Base-by-base conservation (phyloP, 1,140 invertebrate species). In the Glossosoma conforme region DNA sequence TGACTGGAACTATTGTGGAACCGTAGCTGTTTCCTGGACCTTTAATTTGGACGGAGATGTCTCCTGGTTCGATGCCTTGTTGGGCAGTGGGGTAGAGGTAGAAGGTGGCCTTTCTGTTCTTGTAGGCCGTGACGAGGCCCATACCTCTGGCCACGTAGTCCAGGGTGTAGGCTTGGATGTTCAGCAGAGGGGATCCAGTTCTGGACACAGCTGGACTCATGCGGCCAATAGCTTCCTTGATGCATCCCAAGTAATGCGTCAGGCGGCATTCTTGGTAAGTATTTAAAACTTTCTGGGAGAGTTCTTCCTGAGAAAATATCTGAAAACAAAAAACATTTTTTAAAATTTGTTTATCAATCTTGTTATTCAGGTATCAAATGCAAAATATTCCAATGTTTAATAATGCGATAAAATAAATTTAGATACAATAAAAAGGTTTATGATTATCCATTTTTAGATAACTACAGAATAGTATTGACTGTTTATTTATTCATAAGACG, bases 71-170 rank as follows among this genome's bases (percentile, higher is more conserved):
- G 15, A 74, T 47, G 18, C 65, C 63, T 63, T 74, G 73, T 60
- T 75, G 71, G 35, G 67, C 63, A 11, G 71, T 70, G 9, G 72
- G 70, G 49, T 75, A 76, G 43, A 77, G 61, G 60, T 73, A 76
- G 56, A 76, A 77, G 37, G 64, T 62, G 33, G 67, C 60, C 65
- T 73, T 74, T 45, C 69, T 68, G 40, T 75, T 68, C 40, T 73
- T 62, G 61, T 76, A 75, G 14, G 74, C 75, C 22, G 73, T 71
- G 25, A 72, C 64, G 14, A 81, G 63, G 2, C 79, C 79, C 60
- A 78, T 78, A 18, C 79, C 78, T 60, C 71, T 68, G 10, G 75
- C 77, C 1, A 79, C 64, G 52, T 78, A 81, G 52, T 73, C 69
- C 5, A 72, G 60, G n/a, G 69, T 73, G 49, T 70, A 70, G 15